Base-by-base conservation (phyloP, 1,140 invertebrate genomes). In the Paramacrobiotus metropolitanus region DNA sequence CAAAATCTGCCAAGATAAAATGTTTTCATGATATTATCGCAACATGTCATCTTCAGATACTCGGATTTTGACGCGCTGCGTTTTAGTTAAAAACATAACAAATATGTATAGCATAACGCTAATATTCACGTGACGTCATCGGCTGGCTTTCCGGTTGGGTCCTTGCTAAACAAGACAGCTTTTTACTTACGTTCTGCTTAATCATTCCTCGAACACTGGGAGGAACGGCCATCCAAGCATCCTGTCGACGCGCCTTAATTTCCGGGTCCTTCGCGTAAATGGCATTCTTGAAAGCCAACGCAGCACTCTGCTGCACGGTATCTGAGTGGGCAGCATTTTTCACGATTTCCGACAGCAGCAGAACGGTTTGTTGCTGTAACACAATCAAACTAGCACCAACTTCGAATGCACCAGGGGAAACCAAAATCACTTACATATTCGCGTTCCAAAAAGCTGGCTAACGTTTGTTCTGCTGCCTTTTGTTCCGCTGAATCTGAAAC, bases 201-300 rank as follows among this genome's bases (percentile, higher is more conserved):
- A 98, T 84, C 68, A 86, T 86, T 64, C 76, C 78, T 61, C 89
- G 79, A 18, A 86, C 83, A 62, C 94, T 88, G 68, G 82, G 82
- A 21, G 86, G 82, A 70, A 97, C 83, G 24, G 79, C 76, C 18
- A 94, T 78, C 94, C 94, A 98, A 69, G 91, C 75, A 65, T 88
- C 82, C 71, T 93, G 87, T 71, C 92, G 90, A 63, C 85, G 80
- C 59, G 75, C 70, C 74, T 86, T 86, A 60, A 91, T 75, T 31
- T 76, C 78, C 30, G 77, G 74, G 75, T 99, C 93, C 79, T 98
- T 98, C 60, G 94, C 93, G 60, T 90, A 94, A 28, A 99, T 79
- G 66, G 89, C 85, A 78, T 99, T 99, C 76, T 99, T 99, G 15
- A 99, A 78, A 73, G 99, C 94, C 55, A 99, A 76, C 48, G 48